These are phyloP conservation scores for Drosophila kuntzei DNA, from an alignment of 2,888 invertebrate species.

Conservation along the genomic window DNA sequence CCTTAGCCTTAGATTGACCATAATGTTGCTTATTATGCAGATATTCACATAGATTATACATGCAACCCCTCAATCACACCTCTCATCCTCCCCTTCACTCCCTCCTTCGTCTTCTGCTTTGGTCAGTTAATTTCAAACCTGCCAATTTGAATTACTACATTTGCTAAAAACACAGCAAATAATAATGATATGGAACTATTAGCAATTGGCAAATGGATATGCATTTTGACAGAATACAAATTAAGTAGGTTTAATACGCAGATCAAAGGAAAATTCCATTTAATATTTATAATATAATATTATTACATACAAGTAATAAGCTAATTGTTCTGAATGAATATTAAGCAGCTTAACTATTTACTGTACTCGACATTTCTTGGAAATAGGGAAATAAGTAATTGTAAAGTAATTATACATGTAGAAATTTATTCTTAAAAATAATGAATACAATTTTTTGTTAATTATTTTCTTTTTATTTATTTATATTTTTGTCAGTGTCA, in stretches of 20 bases:
- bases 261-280: too few relatives aligned
- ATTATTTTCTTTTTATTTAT: too few relatives aligned
- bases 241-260: neutral
- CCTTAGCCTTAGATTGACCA: slow-evolving; percentile 51
- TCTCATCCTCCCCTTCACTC: neutral
- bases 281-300: neutral
- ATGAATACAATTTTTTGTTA: too few relatives aligned
- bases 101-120: neutral
- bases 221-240: neutral
- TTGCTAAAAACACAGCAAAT: slow-evolving; percentile 14
- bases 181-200: slow-evolving; percentile 8
- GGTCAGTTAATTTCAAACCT: slow-evolving; percentile 18
- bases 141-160: slow-evolving; percentile 40
- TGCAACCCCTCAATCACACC: neutral
- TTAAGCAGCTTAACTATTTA: neutral
- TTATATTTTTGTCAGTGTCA: too few relatives aligned
- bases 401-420: too few relatives aligned
- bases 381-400: neutral
- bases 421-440: neutral
- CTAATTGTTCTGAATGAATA: neutral
- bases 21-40: slow-evolving; percentile 63
- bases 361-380: neutral
- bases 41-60: slow-evolving; percentile 34
- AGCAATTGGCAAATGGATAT: slow-evolving; percentile 2
- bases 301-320: neutral